A percentile compares a stretch with the other conserved stretches of the same genome.
Evolutionary conservation across 2,888 invertebrate species (phyloP).

Genomic region (Prenolepis imparis): DNA sequence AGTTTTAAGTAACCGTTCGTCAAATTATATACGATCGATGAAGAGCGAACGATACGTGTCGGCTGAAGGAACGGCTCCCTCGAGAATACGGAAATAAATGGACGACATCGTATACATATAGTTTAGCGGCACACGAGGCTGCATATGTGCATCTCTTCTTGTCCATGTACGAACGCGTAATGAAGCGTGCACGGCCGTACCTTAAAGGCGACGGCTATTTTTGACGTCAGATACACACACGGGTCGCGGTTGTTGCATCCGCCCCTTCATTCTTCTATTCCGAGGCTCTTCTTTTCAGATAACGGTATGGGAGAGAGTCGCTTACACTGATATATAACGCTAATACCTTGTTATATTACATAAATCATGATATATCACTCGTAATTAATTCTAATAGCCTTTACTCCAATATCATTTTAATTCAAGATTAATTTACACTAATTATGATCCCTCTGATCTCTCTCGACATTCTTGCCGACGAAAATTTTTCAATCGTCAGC

Average conservation of each 20-base stretch:
- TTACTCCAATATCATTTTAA: background rate
- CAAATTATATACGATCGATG: background rate
- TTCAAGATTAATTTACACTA: background rate
- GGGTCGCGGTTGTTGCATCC: conserved; percentile 30
- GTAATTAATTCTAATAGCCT: background rate
- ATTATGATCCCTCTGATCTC: too few relatives aligned
- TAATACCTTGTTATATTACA: too few relatives aligned
- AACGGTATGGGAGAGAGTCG: background rate
- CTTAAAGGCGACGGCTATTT: conserved; percentile 53
- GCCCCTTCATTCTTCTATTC: conserved; percentile 28
- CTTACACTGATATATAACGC: background rate
- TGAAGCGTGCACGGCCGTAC: conserved; percentile 34
- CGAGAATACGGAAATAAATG: conserved; percentile 36
- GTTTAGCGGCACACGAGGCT: conserved; percentile 20
- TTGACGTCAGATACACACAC: conserved; percentile 40
- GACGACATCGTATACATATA: too few relatives aligned
- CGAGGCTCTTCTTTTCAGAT: conserved; percentile 17
- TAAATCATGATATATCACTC: too few relatives aligned
- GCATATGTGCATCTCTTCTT: conserved; percentile 33
- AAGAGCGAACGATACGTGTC: too few relatives aligned
- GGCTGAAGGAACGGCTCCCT: background rate
- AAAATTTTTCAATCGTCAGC: background rate
- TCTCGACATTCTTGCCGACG: background rate
- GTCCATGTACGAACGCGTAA: conserved; percentile 47
- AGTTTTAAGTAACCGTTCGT: background rate